Evolutionary conservation across 1,140 invertebrate species (phyloP), one percentile per base, ranked within the genome.

Genomic region (Polypedilum pembai): DNA sequence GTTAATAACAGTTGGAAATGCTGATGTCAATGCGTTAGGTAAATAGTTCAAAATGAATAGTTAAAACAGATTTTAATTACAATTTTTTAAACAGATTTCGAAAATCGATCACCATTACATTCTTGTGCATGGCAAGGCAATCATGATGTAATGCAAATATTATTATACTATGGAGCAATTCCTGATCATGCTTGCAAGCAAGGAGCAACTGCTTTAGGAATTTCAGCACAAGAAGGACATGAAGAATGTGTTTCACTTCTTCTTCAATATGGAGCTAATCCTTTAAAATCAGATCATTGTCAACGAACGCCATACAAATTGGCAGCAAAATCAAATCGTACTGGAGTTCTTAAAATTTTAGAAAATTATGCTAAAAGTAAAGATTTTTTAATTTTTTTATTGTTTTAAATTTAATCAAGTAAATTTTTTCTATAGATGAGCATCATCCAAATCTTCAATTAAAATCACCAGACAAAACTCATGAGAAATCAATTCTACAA

Each of bases 111-210:
- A 0, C 92, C 95, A 5, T 82, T 98, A 75, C 95, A 97, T 83
- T 95, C 93, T 17, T 95, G 95, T n/a, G 92, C 94, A 73, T 98
- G 95, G 95, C 93, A 96, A 81, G 95, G 95, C 8, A 93, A 96
- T 78, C 88, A 89, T 21, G 87, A 89, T 74, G 92, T 95, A 45
- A 94, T 98, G 65, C 86, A 90, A 73, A 83, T 96, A 45, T 83
- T 98, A 8, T 83, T 96, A 15, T 88, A 91, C 79, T 87, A 89
- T 77, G 90, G 91, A 5, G 92, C 94, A 0, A 84, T 86, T 75
- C 92, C 94, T 15, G 91, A 96, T 84, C 94, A 96, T 79, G 92
- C 93, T 8, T 98, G 95, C 80, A 95, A 95, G 81, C 92, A 94
- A 84, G 95, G 95, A 41, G 95, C 95, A 41, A 98, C 95, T 73